A percentile compares a stretch with the other conserved stretches of the same genome.
phyloP scores from a whole-genome alignment of 2,888 invertebrate species.

The Suillia variegata region DNA sequence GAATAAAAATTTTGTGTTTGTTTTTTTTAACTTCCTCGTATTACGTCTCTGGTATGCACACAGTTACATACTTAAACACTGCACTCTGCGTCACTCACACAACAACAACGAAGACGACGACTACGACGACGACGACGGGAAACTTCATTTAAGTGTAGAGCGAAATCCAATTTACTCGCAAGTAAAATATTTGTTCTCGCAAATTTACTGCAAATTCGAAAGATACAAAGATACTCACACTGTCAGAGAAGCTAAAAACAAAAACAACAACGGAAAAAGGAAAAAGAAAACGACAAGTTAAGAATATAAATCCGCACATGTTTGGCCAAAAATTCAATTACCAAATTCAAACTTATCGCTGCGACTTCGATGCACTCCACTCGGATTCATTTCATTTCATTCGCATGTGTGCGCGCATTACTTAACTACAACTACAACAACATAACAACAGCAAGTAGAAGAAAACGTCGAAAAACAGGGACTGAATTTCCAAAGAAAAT shows the following conservation, averaged over 20 bases:
- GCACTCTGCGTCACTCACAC: not conserved
- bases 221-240: conserved; percentile 21
- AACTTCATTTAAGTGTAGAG: not conserved
- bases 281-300: conserved; percentile 1
- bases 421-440: not conserved
- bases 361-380: not conserved
- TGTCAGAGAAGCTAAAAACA: conserved; percentile 3
- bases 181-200: conserved; percentile 39
- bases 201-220: conserved; percentile 38
- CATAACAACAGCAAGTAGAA: not conserved
- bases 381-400: too few relatives aligned
- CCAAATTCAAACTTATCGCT: not conserved
- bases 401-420: conserved; percentile 9
- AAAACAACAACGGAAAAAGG: conserved; percentile 3
- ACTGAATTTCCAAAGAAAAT: too few relatives aligned
- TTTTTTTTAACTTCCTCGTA: too few relatives aligned
- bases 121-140: too few relatives aligned
- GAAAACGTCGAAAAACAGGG: too few relatives aligned
- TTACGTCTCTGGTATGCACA: too few relatives aligned
- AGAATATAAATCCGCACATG: conserved; percentile 8
- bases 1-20: too few relatives aligned
- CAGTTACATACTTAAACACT: conserved; percentile 8
- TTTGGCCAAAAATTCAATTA: conserved; percentile 5
- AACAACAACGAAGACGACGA: not conserved
- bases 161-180: conserved; percentile 36